Conservation (phyloP, 2,888 invertebrate species). For the Plebejus anna region DNA sequence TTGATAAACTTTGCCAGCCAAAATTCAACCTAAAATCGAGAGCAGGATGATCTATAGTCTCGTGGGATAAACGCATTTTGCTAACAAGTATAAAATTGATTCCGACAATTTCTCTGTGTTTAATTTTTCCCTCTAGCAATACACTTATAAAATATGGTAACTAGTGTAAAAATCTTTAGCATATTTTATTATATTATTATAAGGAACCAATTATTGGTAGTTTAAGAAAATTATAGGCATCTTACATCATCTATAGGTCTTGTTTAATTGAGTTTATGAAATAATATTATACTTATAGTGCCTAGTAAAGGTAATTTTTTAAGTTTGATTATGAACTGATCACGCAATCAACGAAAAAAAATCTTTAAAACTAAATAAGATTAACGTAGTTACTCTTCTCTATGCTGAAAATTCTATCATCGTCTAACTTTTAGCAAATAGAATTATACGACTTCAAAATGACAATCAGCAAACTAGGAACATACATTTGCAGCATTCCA, state of each 20-base stretch:
- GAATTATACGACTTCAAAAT: constrained; percentile 21
- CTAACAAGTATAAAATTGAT: constrained; percentile 28
- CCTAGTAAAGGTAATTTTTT: too few relatives aligned
- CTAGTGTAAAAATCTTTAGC: constrained; percentile 14
- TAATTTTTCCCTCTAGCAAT: constrained; percentile 27
- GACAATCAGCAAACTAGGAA: constrained; percentile 19
- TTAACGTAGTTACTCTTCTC: background rate
- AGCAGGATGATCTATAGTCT: constrained; percentile 1
- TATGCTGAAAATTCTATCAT: background rate
- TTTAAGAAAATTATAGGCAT: constrained; percentile 4
- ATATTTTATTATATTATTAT: constrained; percentile 8
- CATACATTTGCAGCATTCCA: constrained; percentile 24
- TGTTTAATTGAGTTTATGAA: background rate
- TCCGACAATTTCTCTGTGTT: constrained; percentile 26
- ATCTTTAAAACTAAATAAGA: background rate
- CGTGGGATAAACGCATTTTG: background rate
- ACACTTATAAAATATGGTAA: constrained; percentile 22
- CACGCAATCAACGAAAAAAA: too few relatives aligned
- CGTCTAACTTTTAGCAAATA: background rate
- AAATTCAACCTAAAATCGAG: background rate
- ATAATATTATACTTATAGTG: background rate
- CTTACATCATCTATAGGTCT: background rate
- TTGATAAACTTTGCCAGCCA: constrained; percentile 20
- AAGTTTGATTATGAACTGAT: too few relatives aligned
- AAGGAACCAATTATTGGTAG: background rate